Evolutionary conservation across 2,113 vertebrate genomes (phyloP).

Genomic region (Dendropsophus ebraccatus): DNA sequence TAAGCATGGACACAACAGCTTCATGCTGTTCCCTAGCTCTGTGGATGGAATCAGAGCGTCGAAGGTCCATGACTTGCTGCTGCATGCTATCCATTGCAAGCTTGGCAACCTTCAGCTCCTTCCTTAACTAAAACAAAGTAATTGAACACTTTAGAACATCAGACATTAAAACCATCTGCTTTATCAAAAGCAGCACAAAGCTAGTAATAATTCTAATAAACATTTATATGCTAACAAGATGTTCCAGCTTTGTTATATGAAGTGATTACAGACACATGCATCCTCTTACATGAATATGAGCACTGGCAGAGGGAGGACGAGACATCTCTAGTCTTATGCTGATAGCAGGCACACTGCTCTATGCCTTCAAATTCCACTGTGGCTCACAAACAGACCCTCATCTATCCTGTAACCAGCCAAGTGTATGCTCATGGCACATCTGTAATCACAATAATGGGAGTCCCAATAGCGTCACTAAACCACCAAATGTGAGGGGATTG

Average conservation of each 20-base stretch:
- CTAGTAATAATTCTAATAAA: not conserved
- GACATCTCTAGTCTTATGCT: not conserved
- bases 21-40: slow-evolving; percentile 87
- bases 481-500: no score
- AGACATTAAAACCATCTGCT: not conserved
- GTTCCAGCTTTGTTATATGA: not conserved
- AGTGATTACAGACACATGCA: not conserved
- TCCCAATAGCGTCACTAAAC: no score
- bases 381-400: no score
- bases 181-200: not conserved
- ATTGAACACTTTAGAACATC: not conserved
- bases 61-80: slow-evolving; percentile 88
- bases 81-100: slow-evolving; percentile 89
- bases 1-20: slow-evolving; percentile 74
- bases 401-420: no score
- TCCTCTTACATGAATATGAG: not conserved
- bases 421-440: no score
- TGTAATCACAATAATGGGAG: no score
- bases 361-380: no score
- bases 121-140: slow-evolving; percentile 74
- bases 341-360: not conserved
- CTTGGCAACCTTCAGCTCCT: slow-evolving; percentile 84
- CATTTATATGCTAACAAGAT: not conserved
- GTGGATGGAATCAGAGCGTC: slow-evolving; percentile 86
- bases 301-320: not conserved